A percentile compares a stretch with the other conserved stretches of the same genome.
Conservation (phyloP, 2,888 invertebrate species). For the Phragmatobia fuliginosa region DNA sequence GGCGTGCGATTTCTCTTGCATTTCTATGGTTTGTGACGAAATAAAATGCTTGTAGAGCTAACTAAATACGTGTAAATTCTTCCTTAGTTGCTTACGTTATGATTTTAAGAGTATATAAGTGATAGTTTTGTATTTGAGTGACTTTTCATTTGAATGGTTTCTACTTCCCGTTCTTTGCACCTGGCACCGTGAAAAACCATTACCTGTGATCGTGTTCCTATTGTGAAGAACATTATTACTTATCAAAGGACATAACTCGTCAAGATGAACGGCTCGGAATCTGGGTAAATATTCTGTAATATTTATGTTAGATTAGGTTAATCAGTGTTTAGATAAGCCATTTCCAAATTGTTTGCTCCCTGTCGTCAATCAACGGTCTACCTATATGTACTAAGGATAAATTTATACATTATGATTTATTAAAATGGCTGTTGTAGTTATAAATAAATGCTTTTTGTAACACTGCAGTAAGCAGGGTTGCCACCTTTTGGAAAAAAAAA, state of each 20-base stretch:
- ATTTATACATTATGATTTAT: background rate
- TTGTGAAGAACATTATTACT: slow-evolving; percentile 55
- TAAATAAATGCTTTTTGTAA: background rate
- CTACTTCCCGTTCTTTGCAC: slow-evolving; percentile 63
- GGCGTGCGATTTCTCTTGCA: slow-evolving; percentile 84
- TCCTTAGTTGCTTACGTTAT: slow-evolving; percentile 73
- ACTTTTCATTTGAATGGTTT: slow-evolving; percentile 61
- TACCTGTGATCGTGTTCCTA: slow-evolving; percentile 62
- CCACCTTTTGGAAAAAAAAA: too few relatives aligned
- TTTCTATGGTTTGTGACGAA: slow-evolving; percentile 84
- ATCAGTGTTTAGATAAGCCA: background rate
- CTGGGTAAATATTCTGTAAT: slow-evolving; percentile 88
- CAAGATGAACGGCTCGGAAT: slow-evolving; percentile 92
- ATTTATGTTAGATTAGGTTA: slow-evolving; percentile 47
- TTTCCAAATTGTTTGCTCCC: background rate
- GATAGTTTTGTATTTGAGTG: slow-evolving; percentile 65
- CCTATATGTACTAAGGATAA: background rate
- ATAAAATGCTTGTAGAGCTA: slow-evolving; percentile 76
- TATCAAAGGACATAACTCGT: slow-evolving; percentile 54
- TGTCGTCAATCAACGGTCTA: background rate
- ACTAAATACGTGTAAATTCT: slow-evolving; percentile 69
- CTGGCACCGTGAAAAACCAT: slow-evolving; percentile 64
- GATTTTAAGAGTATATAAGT: slow-evolving; percentile 73
- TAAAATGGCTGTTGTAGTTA: background rate
- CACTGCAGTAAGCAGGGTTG: too few relatives aligned